Base-by-base conservation (phyloP, 2,113 vertebrate genomes). In the Glareola pratincola region DNA sequence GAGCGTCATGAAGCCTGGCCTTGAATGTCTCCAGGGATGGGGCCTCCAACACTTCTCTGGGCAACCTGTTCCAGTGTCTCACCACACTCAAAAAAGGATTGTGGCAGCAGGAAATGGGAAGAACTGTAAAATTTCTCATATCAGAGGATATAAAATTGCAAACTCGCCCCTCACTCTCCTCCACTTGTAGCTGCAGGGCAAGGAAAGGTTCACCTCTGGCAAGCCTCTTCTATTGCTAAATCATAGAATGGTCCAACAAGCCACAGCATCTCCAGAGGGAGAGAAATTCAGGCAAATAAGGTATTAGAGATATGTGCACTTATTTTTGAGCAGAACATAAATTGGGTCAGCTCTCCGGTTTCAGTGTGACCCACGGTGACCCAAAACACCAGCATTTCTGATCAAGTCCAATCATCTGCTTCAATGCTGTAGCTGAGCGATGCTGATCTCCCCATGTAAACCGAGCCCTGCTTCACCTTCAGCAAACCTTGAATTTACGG, bases 301-400 rank as follows among this genome's bases (percentile, higher is more conserved):
- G 29, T 66, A 47, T 89, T 79, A 85, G 11, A 74, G 53, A 56
- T 27, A 68, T 1, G 5, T 50, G 57, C 26, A 54, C 59, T 91
- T 95, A 82, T 47, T 87, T 94, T 51, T 85, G 50, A 91, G 43
- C 54, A 91, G 85, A 81, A 80, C 39, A 69, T 34, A 88, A 95
- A 90, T 4, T 57, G 41, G 86, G 91, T 73, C 94, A 90, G 74
- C 74, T 91, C 69, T 85, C 60, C 0, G 0, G n/a, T 87, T 79
- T 91, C 80, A 62, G 4, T 4, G 26, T 95, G 86, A 94, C 77
- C 84, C 80, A 26, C 3, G 1, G 72, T 87, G 92, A 90, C 86
- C 92, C 48, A 79, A 68, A 87, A 64, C 57, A 79, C 1, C 4
- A 77, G 66, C 64, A 39, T 72, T 81, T 89, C 62, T 89, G 63